phyloP scores from a whole-genome alignment of 2,888 invertebrate genomes.

The Anticlea derivata region DNA sequence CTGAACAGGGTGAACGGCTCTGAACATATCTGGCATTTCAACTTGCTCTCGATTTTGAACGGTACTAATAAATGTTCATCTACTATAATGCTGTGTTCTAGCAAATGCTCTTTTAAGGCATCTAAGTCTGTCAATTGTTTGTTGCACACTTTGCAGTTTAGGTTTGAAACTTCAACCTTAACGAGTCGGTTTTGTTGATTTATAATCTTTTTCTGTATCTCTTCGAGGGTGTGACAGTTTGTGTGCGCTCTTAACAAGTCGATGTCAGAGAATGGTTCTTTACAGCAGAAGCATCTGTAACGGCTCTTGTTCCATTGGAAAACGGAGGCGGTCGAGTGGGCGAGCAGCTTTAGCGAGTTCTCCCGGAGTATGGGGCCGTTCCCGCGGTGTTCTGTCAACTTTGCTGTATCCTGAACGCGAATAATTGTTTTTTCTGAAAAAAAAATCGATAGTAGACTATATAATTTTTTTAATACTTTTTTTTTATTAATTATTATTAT shows the following conservation, averaged over 20 bases:
- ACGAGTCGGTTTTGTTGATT: constrained; percentile 63
- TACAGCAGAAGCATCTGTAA: constrained; percentile 70
- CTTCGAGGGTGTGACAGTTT: constrained; percentile 48
- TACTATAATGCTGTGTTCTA: constrained; percentile 50
- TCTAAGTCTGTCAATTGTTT: constrained; percentile 41
- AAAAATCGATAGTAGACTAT: no score
- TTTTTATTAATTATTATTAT: no score
- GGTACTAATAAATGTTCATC: constrained; percentile 64
- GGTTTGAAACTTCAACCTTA: constrained; percentile 65
- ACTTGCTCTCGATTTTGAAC: constrained; percentile 55
- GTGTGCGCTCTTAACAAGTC: constrained; percentile 56
- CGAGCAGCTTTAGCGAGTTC: constrained; percentile 79
- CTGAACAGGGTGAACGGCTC: constrained; percentile 59
- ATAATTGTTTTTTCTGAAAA: constrained; percentile 9
- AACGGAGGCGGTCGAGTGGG: constrained; percentile 63
- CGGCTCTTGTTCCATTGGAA: constrained; percentile 74
- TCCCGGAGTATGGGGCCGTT: constrained; percentile 57
- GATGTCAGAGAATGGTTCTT: constrained; percentile 63
- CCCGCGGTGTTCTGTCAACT: constrained; percentile 50
- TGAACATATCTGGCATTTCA: constrained; percentile 64
- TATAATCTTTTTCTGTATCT: constrained; percentile 66
- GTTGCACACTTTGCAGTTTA: constrained; percentile 63
- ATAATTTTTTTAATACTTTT: no score
- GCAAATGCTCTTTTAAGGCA: constrained; percentile 52
- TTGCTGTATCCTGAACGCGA: no score